Evolutionary conservation across 1,140 invertebrate genomes (phyloP).

Genomic region (Oreohelix idahoensis): DNA sequence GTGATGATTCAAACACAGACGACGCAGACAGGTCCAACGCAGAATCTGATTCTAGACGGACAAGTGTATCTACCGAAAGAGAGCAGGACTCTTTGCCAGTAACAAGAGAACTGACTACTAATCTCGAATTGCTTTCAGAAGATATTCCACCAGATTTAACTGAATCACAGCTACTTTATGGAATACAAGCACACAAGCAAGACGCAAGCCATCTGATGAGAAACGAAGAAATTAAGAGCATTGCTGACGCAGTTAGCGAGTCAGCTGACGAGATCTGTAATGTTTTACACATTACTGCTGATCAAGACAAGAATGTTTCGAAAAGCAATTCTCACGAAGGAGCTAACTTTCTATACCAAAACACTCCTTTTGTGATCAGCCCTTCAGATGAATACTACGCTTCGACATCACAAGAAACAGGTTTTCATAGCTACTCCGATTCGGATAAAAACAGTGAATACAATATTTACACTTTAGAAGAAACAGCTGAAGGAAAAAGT

Average conservation of each 20-base stretch:
- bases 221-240: neutral
- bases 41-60: neutral
- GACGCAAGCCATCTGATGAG: neutral
- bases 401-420: neutral
- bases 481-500: neutral
- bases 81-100: too few species aligned
- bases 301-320: neutral
- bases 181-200: neutral
- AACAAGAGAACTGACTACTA: too few species aligned
- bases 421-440: neutral
- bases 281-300: neutral
- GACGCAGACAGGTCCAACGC: neutral
- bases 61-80: neutral
- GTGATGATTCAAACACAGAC: neutral
- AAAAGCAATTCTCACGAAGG: neutral
- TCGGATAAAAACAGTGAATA: neutral
- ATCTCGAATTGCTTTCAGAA: too few species aligned
- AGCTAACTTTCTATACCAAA: neutral
- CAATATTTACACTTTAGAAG: neutral
- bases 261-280: neutral
- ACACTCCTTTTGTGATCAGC: too few species aligned
- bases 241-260: neutral
- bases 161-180: neutral
- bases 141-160: neutral
- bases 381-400: neutral